Base-by-base conservation (phyloP, 1,140 invertebrate species). In the Diorhabda carinulata region DNA sequence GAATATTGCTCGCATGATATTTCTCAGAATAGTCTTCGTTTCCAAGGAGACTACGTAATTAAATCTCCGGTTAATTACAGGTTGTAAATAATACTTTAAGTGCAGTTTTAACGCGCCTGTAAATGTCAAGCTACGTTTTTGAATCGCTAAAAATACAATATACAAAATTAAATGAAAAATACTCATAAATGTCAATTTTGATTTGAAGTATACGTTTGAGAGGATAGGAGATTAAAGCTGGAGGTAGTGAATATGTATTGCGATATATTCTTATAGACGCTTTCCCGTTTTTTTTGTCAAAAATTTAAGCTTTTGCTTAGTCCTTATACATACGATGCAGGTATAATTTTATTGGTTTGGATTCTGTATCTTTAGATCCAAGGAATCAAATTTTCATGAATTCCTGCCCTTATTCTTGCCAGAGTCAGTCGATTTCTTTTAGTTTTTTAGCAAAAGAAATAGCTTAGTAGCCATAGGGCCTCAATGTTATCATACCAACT, bases 81-180 rank as follows among this genome's bases (percentile, higher is more conserved):
- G 67, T 71, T 72, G 72, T 78, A 78, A 78, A 78, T 78, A 76
- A 78, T 76, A 72, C 72, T 78, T 78, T 78, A 78, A 78, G 76
- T 76, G 74, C 76, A 69, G 72, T 76, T 78, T 78, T 78, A 78
- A 76, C 74, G 76, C 73, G 71, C 71, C 75, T 71, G 67, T 78
- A 78, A 78, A 76, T 76, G 76, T 78, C 76, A 61, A 61, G 42
- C 10, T 61, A 61, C 59, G 42, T 40, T 41, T 43, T 61, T 5
- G 42, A 61, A 10, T 61, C 25, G 59, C 59, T 61, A 61, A 61
- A 61, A 61, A 61, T 61, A 61, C 59, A 61, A 77, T 70, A 70
- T 65, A 72, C 69, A 70, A 72, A 70, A 70, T 70, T 71, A 75
- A 74, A 72, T 74, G 73, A 74, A 74, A 74, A 71, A 68, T 61